Evolutionary conservation across 2,888 invertebrate genomes (phyloP).

Genomic region (Lycophotia porphyrea): DNA sequence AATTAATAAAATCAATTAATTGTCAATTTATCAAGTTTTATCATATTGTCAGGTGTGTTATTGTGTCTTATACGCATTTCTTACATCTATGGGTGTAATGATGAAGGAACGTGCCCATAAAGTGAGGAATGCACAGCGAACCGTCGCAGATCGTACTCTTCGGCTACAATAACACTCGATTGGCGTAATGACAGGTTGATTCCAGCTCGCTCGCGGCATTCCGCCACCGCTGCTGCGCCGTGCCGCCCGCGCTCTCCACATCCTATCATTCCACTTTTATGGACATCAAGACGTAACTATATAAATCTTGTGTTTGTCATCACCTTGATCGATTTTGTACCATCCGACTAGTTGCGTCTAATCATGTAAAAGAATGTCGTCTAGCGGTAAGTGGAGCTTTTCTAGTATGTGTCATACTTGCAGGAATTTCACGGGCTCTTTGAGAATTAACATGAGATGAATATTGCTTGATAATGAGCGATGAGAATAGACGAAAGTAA

Average conservation of each 20-base stretch:
- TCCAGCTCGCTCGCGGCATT: conserved; percentile 66
- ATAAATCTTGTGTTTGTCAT: conserved; percentile 64
- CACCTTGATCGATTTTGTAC: conserved; percentile 60
- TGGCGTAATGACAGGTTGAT: conserved; percentile 66
- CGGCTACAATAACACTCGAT: conserved; percentile 62
- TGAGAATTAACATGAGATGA: background rate
- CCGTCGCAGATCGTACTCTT: conserved; percentile 56
- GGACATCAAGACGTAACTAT: conserved; percentile 65
- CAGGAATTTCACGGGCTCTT: conserved; percentile 28
- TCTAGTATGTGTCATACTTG: conserved; percentile 36
- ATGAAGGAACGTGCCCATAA: conserved; percentile 62
- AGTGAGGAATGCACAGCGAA: conserved; percentile 69
- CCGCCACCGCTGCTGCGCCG: conserved; percentile 47
- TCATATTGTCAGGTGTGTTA: conserved; percentile 18
- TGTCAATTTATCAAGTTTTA: conserved; percentile 6
- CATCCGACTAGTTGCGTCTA: conserved; percentile 51
- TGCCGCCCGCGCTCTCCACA: conserved; percentile 35
- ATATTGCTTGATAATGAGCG: background rate
- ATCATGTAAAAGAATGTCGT: conserved; percentile 63
- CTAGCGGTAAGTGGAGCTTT: conserved; percentile 59
- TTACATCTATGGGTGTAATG: conserved; percentile 50
- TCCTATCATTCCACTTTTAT: conserved; percentile 70
- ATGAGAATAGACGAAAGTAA: background rate
- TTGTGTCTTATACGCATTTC: conserved; percentile 37
- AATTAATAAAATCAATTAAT: no score